A percentile compares a stretch with the other conserved stretches of the same genome.
These are phyloP conservation scores for Drosophila pegasa DNA, from an alignment of 2,888 invertebrate genomes.

Conservation along the genomic window DNA sequence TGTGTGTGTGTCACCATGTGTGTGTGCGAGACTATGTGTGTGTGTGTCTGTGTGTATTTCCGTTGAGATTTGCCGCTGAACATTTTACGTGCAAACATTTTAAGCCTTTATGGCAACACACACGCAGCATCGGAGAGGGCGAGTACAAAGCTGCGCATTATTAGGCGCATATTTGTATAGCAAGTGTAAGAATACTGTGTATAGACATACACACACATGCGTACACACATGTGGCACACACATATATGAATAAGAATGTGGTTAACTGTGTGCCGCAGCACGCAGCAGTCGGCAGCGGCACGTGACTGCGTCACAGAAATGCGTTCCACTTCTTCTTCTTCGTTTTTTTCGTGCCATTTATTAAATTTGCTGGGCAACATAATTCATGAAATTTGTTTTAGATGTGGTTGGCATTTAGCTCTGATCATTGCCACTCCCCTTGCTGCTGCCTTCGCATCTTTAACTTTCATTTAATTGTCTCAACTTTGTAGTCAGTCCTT, in stretches of 20 bases:
- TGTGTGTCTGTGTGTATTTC: constrained; percentile 33
- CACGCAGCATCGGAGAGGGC: constrained; percentile 8
- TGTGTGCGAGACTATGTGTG: constrained; percentile 4
- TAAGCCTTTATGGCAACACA: constrained; percentile 70
- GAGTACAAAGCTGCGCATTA: constrained; percentile 50
- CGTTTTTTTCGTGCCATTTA: constrained; percentile 47
- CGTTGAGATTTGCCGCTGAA: constrained; percentile 71
- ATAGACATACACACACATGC: constrained; percentile 2
- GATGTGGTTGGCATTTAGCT: constrained; percentile 60
- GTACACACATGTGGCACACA: constrained; percentile 6
- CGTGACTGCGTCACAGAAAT: constrained; percentile 70
- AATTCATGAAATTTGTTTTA: constrained; percentile 60
- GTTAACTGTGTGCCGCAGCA: constrained; percentile 51
- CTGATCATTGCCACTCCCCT: constrained; percentile 8
- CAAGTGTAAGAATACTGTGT: constrained; percentile 61
- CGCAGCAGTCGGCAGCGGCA: constrained; percentile 53
- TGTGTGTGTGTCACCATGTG: constrained; percentile 24
- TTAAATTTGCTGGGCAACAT: constrained; percentile 57
- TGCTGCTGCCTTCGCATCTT: constrained; percentile 38
- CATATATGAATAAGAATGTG: constrained; percentile 33
- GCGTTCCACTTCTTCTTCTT: constrained; percentile 22
- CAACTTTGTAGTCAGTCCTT: constrained; percentile 65
- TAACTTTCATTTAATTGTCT: constrained; percentile 70
- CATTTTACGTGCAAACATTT: constrained; percentile 78
- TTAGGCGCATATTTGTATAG: constrained; percentile 77